These are phyloP conservation scores for Rhabdomys pumilio DNA, from an alignment of 2,797 vertebrate genomes.

Conservation along the genomic window DNA sequence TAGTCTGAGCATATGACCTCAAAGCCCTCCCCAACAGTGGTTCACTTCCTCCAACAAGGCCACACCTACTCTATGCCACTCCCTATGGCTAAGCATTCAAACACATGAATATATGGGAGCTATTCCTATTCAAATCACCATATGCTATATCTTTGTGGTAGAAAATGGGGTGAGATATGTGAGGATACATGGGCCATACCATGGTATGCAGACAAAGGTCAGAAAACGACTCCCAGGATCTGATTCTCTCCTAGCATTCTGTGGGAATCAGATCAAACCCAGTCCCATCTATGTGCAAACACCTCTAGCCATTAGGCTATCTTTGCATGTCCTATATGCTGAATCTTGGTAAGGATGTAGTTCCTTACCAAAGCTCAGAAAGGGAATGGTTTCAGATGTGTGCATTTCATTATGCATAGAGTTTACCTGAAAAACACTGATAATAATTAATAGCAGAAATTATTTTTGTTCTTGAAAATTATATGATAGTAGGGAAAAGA, in stretches of 20 bases:
- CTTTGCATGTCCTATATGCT: not conserved
- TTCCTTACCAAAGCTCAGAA: not conserved
- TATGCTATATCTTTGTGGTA: not conserved
- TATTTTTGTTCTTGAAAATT: slow-evolving; percentile 24
- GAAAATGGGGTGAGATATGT: not conserved
- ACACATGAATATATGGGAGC: not conserved
- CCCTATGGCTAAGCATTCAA: not conserved
- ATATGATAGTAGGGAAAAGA: not conserved
- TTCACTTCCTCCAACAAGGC: not conserved
- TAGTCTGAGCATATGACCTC: not conserved
- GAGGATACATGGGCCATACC: not conserved
- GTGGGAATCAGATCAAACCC: not conserved
- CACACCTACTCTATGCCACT: not conserved
- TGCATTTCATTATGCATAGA: not conserved
- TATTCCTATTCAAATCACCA: not conserved
- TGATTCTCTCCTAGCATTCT: not conserved
- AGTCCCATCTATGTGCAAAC: not conserved
- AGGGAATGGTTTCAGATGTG: not conserved
- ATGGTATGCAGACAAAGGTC: not conserved
- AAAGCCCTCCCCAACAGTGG: not conserved
- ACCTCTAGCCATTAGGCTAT: not conserved
- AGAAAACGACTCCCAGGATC: not conserved
- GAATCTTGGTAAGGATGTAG: not conserved
- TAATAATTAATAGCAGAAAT: not conserved
- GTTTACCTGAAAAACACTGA: slow-evolving; percentile 49